These are phyloP conservation scores for Lysandra coridon DNA, from an alignment of 2,888 invertebrate genomes.

Conservation along the genomic window DNA sequence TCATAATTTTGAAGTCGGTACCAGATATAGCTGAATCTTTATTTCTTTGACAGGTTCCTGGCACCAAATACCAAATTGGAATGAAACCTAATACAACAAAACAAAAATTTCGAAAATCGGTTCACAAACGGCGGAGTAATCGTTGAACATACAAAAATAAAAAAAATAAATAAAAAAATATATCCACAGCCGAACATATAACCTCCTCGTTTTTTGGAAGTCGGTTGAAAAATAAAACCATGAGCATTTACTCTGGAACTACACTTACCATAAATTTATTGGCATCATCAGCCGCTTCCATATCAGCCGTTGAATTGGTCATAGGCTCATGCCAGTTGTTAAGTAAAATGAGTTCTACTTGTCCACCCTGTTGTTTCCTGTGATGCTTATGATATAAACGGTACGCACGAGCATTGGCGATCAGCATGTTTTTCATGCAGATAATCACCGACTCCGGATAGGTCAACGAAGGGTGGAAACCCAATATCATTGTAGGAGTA, in stretches of 20 bases:
- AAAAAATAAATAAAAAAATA: too few species aligned
- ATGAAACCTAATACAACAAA: too few species aligned
- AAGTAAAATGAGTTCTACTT: slow-evolving; percentile 33
- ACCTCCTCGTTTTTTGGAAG: too few species aligned
- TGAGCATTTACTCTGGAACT: not conserved
- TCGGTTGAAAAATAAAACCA: too few species aligned
- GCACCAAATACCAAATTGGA: too few species aligned
- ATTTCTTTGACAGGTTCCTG: too few species aligned
- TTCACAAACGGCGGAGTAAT: too few species aligned
- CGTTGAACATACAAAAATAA: too few species aligned
- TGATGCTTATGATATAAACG: slow-evolving; percentile 64
- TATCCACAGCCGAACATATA: too few species aligned
- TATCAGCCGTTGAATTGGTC: slow-evolving; percentile 60
- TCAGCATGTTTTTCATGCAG: slow-evolving; percentile 72
- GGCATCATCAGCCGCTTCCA: not conserved
- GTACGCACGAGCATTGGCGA: slow-evolving; percentile 79
- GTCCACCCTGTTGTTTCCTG: slow-evolving; percentile 51
- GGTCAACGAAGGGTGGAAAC: slow-evolving; percentile 52
- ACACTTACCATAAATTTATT: slow-evolving; percentile 31
- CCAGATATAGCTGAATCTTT: too few species aligned
- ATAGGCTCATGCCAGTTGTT: slow-evolving; percentile 45
- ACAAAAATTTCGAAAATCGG: too few species aligned
- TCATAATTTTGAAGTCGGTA: too few species aligned
- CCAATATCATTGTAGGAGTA: slow-evolving; percentile 57
- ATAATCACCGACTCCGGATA: slow-evolving; percentile 49